Base-by-base conservation (phyloP, 2,888 invertebrate genomes). In the Taphrorychus bicolor region DNA sequence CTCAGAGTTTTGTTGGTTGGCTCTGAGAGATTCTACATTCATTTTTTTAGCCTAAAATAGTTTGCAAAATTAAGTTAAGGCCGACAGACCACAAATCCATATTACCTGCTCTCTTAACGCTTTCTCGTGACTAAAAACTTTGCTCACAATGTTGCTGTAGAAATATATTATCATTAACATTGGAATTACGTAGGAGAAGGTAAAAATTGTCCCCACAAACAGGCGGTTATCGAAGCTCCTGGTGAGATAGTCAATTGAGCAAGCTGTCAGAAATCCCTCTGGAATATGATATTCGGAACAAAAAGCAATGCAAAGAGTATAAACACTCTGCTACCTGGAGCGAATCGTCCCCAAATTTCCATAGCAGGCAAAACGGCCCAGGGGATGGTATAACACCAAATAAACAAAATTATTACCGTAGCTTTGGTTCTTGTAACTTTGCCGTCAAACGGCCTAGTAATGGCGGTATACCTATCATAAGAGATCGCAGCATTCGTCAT, bases 241-340 rank as follows among this genome's bases (percentile, higher is more conserved):
- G 9, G 90, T 90, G 66, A 95, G 83, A 77, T 92, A 95, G 81
- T 94, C 94, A 74, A 94, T 93, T 1, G 89, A 84, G 79, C 94
- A 94, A 0, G 92, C 91, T 5, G 95, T 95, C 72, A 95, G 83
- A 78, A 91, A 95, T n/a, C 95, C 95, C 87, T 95, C 95, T 90
- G 87, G 73, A 81, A 75, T 45, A 69, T 60, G 23, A 42, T 22
- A 16, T 5, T 14, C 23, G 24, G 59, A 59, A 54, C 45, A 60
- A 22, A 22, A 59, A n/a, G n/a, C n/a, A n/a, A n/a, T n/a, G n/a
- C n/a, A n/a, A n/a, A n/a, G n/a, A n/a, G n/a, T n/a, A n/a, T n/a
- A n/a, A n/a, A n/a, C n/a, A n/a, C n/a, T n/a, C n/a, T n/a, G n/a
- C 52, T 81, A 91, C 91, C 93, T 79, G 94, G 94, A 45, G 91